A percentile compares a stretch with the other conserved stretches of the same genome.
Conservation (phyloP, 64 coral and sea anemone genomes). For the Trachythela sp. region DNA sequence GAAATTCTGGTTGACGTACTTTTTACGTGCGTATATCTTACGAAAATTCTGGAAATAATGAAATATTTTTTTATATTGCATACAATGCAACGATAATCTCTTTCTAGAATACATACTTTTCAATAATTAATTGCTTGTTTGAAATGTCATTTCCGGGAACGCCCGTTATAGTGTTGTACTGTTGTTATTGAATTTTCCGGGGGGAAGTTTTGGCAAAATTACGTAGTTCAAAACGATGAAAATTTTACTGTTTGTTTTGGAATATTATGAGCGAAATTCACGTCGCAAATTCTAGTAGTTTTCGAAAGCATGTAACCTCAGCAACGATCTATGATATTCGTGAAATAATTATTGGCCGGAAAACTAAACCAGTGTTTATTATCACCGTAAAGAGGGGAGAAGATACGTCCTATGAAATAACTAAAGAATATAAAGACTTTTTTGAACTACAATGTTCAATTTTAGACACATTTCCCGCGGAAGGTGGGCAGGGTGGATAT, state of each 20-base stretch:
- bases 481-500: slow-evolving; percentile 42
- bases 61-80: too few relatives aligned
- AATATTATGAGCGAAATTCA: too few relatives aligned
- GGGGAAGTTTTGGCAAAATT: too few relatives aligned
- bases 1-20: too few relatives aligned
- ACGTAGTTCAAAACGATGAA: too few relatives aligned
- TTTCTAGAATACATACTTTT: not conserved
- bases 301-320: not conserved
- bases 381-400: slow-evolving; percentile 60
- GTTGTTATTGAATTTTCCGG: too few relatives aligned
- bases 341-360: not conserved
- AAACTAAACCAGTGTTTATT: slow-evolving; percentile 64
- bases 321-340: not conserved
- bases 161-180: too few relatives aligned
- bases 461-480: slow-evolving; percentile 62
- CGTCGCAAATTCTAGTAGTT: too few relatives aligned
- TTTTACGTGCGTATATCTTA: too few relatives aligned
- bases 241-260: too few relatives aligned
- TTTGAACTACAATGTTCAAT: slow-evolving; percentile 69
- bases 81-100: not conserved
- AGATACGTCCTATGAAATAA: slow-evolving; percentile 37
- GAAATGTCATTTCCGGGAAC: not conserved
- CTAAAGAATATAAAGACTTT: slow-evolving; percentile 72
- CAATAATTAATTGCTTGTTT: not conserved
- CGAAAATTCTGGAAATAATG: too few relatives aligned